Conservation (phyloP, 2,113 vertebrate species). For the Vanacampus margaritifer region DNA sequence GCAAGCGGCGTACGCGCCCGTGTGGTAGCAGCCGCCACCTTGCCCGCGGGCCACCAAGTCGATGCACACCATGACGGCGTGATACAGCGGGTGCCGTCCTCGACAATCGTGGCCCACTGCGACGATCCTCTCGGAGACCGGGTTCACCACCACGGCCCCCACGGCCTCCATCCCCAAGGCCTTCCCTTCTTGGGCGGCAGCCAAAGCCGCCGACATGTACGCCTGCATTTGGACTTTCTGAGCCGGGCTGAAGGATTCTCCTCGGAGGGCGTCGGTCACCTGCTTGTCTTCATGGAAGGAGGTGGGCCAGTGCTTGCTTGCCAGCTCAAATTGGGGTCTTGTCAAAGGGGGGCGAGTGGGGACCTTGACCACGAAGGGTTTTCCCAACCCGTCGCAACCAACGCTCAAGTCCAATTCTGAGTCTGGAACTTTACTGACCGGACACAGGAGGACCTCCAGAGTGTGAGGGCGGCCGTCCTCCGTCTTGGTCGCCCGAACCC, state of each 20-base stretch:
- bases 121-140: conserved; percentile 57
- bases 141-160: conserved; percentile 78
- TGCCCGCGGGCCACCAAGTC: conserved; percentile 82
- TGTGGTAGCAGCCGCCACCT: conserved; percentile 72
- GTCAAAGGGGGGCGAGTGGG: conserved; percentile 76
- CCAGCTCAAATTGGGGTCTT: conserved; percentile 79
- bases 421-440: conserved; percentile 46
- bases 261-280: conserved; percentile 66
- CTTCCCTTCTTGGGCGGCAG: conserved; percentile 58
- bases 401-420: conserved; percentile 13
- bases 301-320: conserved; percentile 78
- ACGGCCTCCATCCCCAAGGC: conserved; percentile 68
- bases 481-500: conserved; percentile 71
- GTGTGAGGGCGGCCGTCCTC: conserved; percentile 42
- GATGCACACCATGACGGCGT: conserved; percentile 84
- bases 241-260: conserved; percentile 66
- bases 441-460: conserved; percentile 79
- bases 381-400: conserved; percentile 66
- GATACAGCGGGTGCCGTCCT: conserved; percentile 67
- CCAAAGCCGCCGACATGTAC: conserved; percentile 76
- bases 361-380: conserved; percentile 76
- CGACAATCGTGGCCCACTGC: conserved; percentile 79
- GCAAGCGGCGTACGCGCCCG: conserved; percentile 63
- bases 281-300: conserved; percentile 83
- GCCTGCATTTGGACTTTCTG: conserved; percentile 70